Base-by-base conservation (phyloP, 35 echinoderm and acorn worm genomes). In the Acanthaster planci region DNA sequence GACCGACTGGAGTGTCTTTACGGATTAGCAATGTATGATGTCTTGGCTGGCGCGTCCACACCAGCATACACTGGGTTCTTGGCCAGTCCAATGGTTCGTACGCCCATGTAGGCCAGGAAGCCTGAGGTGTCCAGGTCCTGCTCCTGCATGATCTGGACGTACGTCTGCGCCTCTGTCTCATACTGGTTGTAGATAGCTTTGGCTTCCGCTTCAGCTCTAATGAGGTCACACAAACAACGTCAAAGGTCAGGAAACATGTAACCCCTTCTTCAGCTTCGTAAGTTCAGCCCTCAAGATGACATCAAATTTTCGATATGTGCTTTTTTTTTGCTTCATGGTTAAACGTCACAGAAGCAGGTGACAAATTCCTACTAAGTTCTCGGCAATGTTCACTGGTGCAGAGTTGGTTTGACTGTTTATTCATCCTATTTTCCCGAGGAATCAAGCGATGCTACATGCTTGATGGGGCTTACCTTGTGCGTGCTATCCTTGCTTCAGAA, bases 11-110 rank as follows among this genome's bases (percentile, higher is more conserved):
- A n/a, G n/a, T n/a, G n/a, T n/a, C n/a, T 47, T 12, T 47, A 47
- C 42, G 42, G 42, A 47, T 47, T 47, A 6, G 83, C 84, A 26
- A 85, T 50, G 76, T 93, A 93, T 5, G 91, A 87, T 22, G 91
- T 88, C 52, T 93, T 93, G 8, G 91, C 91, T 17, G 91, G 91
- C 21, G 91, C 80, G 36, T 84, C 76, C 2, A 93, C 88, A 18
- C 91, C 91, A 80, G 91, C 91, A 38, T 93, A 93, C 1, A 93
- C 86, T 17, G 91, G 91, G 53, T 93, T 88, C 6, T 87, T 57
- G 17, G 91, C 91, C 47, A 82, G 44, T 19, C 91, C 80, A 7
- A 93, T 79, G 5, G 84, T 86, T 0, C 91, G 44, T 22, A 93
- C 91, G 23, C 91, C 91, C 51, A 93, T 51, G 80, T 93, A 93